Base-by-base conservation (phyloP, 2,797 vertebrate genomes). In the Lophotriccus pileatus region DNA sequence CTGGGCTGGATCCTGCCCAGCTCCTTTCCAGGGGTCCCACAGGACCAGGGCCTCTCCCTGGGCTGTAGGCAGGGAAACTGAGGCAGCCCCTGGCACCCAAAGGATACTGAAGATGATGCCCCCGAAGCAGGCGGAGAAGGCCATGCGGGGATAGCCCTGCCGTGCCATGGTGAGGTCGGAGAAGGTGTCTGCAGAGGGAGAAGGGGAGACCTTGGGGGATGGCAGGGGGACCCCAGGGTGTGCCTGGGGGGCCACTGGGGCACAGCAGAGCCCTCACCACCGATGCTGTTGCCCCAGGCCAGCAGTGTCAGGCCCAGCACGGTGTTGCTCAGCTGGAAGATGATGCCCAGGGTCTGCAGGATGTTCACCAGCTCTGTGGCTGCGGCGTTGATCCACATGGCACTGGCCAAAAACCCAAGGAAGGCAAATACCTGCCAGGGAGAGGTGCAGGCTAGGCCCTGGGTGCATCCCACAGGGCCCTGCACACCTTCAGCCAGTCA, bases 91-190 rank as follows among this genome's bases (percentile, higher is more conserved):
- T 7, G 2, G 73, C 34, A 36, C 4, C 7, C 67, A 28, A n/a
- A 99, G 98, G 99, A 99, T 99, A 99, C 99, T 99, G 97, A 99
- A 99, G 97, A 99, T 99, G 95, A 99, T 99, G 90, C 99, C 99
- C 2, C 99, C 99, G 0, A 99, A 99, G 91, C 99, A 99, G 86
- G 99, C 99, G 0, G 99, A 98, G 96, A 99, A 99, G 9, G 99
- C 99, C 99, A 99, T 99, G 63, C 99, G 98, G 7, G 99, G 99
- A 80, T 99, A 99, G 52, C 99, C 99, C 96, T 99, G 99, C 36
- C 98, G 98, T 5, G 99, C 99, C 53, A 99, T 97, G n/a, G 99
- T 99, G 93, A 99, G 98, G 95, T 99, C 98, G 0, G 99, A 98
- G 94, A 99, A 99, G 67, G 98, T 99, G 87, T 99, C 99, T 99